phyloP scores from a whole-genome alignment of 2,113 vertebrate genomes.

The Hepsetus odoe region DNA sequence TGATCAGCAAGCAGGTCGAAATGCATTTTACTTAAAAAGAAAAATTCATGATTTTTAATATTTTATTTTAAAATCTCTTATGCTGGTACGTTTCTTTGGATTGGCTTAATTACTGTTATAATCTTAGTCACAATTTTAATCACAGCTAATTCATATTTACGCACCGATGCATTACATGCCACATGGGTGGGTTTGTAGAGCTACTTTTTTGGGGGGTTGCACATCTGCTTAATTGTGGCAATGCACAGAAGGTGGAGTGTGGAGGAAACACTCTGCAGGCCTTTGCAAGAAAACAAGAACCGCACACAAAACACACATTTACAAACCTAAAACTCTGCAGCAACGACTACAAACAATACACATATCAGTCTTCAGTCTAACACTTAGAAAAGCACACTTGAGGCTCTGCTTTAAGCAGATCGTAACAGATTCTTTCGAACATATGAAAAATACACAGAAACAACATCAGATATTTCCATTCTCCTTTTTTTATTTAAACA shows the following conservation, averaged over 20 bases:
- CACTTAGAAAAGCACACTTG: no score
- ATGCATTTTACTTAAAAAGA: no score
- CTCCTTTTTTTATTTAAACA: slow-evolving; percentile 12
- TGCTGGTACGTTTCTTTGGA: no score
- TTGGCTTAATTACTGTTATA: no score
- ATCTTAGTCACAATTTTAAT: no score
- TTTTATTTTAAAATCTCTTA: no score
- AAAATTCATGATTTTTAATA: no score
- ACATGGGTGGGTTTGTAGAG: no score
- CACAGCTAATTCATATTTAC: no score
- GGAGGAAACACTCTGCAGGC: not conserved
- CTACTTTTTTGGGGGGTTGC: not conserved
- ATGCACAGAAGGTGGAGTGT: not conserved
- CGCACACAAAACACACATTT: not conserved
- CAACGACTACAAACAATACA: not conserved
- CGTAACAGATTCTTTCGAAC: not conserved
- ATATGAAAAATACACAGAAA: slow-evolving; percentile 4
- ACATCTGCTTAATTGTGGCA: not conserved
- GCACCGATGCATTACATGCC: no score
- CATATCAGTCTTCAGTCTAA: not conserved
- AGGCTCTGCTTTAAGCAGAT: not conserved
- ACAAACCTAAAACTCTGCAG: not conserved
- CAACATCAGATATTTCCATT: not conserved
- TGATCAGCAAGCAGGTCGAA: no score
- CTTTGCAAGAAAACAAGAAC: not conserved